A percentile compares a stretch with the other conserved stretches of the same genome.
Evolutionary conservation across 2,888 invertebrate genomes (phyloP).

Genomic region (Spicauda simplicius): DNA sequence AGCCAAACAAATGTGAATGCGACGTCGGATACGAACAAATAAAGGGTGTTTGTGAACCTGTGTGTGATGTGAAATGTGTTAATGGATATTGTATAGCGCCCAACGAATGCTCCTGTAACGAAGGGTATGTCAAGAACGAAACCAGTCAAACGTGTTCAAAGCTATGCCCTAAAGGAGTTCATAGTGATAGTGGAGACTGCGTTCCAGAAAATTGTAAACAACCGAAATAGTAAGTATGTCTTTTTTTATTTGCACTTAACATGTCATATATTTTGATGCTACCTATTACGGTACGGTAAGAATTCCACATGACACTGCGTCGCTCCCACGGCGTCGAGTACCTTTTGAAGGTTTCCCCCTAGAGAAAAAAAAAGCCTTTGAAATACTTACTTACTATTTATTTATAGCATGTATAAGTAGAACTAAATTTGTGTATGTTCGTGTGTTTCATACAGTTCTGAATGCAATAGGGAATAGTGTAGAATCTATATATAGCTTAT

Average conservation of each 20-base stretch:
- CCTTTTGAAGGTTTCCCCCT: no score
- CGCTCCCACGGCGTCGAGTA: no score
- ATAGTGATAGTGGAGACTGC: slow-evolving; percentile 43
- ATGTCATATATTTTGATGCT: no score
- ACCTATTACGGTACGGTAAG: no score
- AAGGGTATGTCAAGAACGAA: slow-evolving; percentile 53
- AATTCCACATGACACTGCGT: no score
- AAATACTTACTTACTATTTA: no score
- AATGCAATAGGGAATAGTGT: no score
- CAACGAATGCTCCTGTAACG: slow-evolving; percentile 71
- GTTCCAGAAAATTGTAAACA: slow-evolving; percentile 14
- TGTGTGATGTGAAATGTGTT: slow-evolving; percentile 52
- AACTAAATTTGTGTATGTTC: no score
- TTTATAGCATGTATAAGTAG: no score
- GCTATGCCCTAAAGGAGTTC: slow-evolving; percentile 48
- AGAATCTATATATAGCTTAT: no score
- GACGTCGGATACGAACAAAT: slow-evolving; percentile 74
- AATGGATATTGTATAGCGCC: slow-evolving; percentile 64
- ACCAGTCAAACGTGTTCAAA: slow-evolving; percentile 45
- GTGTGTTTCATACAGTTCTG: no score
- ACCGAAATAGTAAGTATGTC: background rate
- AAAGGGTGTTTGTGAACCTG: slow-evolving; percentile 50
- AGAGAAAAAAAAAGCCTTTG: no score
- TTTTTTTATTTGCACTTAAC: background rate
- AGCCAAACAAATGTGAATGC: slow-evolving; percentile 86